Conservation (phyloP, 37 sponge, comb jelly and placozoan species). For the Mnemiopsis leidyi region DNA sequence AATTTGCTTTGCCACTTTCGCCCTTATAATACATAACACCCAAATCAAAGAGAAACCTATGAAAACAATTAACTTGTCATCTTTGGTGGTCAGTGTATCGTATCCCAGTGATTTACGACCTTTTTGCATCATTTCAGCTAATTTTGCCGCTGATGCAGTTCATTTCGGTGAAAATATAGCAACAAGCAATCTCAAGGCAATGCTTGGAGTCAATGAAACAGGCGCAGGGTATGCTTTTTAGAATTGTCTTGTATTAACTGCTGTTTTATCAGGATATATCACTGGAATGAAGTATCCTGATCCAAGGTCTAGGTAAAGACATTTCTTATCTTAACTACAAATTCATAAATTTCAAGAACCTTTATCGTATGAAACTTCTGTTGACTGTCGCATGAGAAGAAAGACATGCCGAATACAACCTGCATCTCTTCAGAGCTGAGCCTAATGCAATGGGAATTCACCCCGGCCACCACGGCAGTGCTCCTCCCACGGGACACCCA, state of each 20-base stretch:
- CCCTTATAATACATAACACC: too few relatives aligned
- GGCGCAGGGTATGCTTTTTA: not conserved
- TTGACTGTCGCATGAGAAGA: too few relatives aligned
- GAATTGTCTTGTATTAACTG: not conserved
- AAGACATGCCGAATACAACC: not conserved
- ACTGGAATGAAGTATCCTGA: not conserved
- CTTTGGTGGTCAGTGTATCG: too few relatives aligned
- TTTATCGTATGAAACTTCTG: too few relatives aligned
- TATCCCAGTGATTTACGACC: too few relatives aligned
- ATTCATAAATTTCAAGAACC: not conserved
- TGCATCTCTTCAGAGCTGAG: not conserved
- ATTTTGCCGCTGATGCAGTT: not conserved
- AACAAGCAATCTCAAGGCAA: slow-evolving; percentile 51
- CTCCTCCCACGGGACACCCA: not conserved
- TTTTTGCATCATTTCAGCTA: slow-evolving; percentile 2
- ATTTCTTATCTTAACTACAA: not conserved
- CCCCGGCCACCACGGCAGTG: not conserved
- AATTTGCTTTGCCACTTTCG: too few relatives aligned
- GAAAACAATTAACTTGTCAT: too few relatives aligned
- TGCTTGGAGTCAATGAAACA: slow-evolving; percentile 57
- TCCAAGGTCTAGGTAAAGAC: not conserved
- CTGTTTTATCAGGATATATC: not conserved
- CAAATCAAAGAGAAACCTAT: too few relatives aligned
- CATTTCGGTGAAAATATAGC: slow-evolving; percentile 61
- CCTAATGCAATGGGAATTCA: not conserved